Percentiles rank a stretch among this genome's conserved stretches.
Evolutionary conservation across 2,113 vertebrate species (phyloP).

Genomic region (Ophthalmolycus amberensis): DNA sequence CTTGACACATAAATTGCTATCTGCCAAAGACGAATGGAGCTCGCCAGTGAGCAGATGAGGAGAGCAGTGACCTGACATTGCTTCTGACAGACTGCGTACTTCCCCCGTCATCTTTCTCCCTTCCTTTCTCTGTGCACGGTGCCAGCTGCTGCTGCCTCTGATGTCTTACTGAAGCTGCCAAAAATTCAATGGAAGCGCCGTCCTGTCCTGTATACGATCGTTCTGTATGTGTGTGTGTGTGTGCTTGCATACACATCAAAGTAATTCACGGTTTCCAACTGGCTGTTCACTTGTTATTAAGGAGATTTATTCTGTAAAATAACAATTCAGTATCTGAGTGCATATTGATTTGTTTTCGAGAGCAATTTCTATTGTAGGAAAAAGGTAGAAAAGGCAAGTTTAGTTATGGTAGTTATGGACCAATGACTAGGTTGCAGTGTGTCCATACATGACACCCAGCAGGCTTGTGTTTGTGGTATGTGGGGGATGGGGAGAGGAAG

Average conservation of each 20-base stretch:
- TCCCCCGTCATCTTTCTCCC: slow-evolving; percentile 49
- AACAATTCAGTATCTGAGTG: background rate
- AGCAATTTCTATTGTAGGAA: background rate
- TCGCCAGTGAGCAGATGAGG: slow-evolving; percentile 68
- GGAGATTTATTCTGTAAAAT: slow-evolving; percentile 3
- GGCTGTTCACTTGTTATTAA: background rate
- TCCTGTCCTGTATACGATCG: background rate
- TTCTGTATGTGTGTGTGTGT: background rate
- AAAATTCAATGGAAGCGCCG: background rate
- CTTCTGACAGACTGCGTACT: slow-evolving; percentile 67
- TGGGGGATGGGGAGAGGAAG: background rate
- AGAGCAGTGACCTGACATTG: slow-evolving; percentile 76
- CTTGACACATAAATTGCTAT: slow-evolving; percentile 79
- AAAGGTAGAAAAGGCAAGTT: background rate
- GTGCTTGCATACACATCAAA: background rate
- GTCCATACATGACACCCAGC: background rate
- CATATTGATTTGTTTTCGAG: background rate
- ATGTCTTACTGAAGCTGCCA: slow-evolving; percentile 63
- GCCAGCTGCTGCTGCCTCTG: slow-evolving; percentile 59
- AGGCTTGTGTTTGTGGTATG: background rate
- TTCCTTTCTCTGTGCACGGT: slow-evolving; percentile 38
- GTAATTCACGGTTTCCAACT: slow-evolving; percentile 1
- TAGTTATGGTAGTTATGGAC: background rate
- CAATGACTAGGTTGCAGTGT: background rate
- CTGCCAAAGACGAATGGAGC: slow-evolving; percentile 75